Evolutionary conservation across 2,888 invertebrate genomes (phyloP).

Genomic region (Hanleya hanleyi): DNA sequence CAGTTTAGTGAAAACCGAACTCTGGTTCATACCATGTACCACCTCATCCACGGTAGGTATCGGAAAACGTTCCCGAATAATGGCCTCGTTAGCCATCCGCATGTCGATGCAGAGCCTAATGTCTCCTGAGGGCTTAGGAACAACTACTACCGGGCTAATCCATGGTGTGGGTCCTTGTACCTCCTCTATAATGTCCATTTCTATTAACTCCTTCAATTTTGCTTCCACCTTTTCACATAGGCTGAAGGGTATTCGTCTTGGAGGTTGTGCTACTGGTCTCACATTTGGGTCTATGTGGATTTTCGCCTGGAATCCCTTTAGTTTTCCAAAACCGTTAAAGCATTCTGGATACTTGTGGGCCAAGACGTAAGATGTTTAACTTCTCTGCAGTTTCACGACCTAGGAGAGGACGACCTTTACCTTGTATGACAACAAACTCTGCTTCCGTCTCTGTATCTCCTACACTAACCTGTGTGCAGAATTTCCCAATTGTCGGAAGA

Average conservation of each 20-base stretch:
- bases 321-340: conserved; percentile 32
- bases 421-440: conserved; percentile 14
- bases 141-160: too few species aligned
- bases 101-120: conserved; percentile 34
- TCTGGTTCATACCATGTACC: conserved; percentile 25
- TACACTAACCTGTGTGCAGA: not conserved
- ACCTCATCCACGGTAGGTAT: conserved; percentile 40
- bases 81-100: conserved; percentile 32
- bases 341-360: conserved; percentile 4
- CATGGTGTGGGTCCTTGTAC: conserved; percentile 12
- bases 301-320: too few species aligned
- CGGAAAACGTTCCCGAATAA: conserved; percentile 31
- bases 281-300: conserved; percentile 16
- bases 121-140: conserved; percentile 24
- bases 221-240: too few species aligned
- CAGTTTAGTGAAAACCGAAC: conserved; percentile 43
- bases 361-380: too few species aligned
- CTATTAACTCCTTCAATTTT: too few species aligned
- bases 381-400: too few species aligned
- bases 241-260: too few species aligned
- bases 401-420: not conserved
- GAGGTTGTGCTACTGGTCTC: conserved; percentile 29
- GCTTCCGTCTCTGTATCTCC: not conserved
- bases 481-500: not conserved
- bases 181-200: conserved; percentile 22